Conservation (phyloP, 2,888 invertebrate species). For the Magallana nippona region DNA sequence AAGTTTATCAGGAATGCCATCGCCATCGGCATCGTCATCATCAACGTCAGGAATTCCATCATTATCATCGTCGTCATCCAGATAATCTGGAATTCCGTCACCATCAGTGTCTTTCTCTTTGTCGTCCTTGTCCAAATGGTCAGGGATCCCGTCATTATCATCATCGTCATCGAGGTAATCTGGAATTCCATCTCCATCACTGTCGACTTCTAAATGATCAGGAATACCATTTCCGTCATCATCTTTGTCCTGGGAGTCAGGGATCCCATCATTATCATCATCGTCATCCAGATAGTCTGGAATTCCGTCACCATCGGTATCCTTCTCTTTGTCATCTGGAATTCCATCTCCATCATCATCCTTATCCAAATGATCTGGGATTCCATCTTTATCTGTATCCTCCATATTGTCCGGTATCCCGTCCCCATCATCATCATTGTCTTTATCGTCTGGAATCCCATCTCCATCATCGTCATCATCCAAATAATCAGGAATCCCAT, state of each 20-base stretch:
- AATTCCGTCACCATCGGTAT: slow-evolving; percentile 69
- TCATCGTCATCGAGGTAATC: slow-evolving; percentile 72
- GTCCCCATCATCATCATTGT: slow-evolving; percentile 73
- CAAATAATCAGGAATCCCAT: slow-evolving; percentile 69
- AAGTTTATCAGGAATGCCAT: slow-evolving; percentile 71
- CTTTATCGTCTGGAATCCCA: slow-evolving; percentile 61
- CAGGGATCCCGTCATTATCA: slow-evolving; percentile 77
- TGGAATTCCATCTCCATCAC: slow-evolving; percentile 70
- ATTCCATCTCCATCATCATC: slow-evolving; percentile 70
- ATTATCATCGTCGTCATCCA: slow-evolving; percentile 54
- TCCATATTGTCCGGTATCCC: slow-evolving; percentile 70
- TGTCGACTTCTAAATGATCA: slow-evolving; percentile 61
- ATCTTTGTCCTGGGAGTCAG: slow-evolving; percentile 59
- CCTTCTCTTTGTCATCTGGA: slow-evolving; percentile 60
- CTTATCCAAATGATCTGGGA: slow-evolving; percentile 68
- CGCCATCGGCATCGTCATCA: slow-evolving; percentile 63
- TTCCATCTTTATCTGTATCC: slow-evolving; percentile 72
- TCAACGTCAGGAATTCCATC: slow-evolving; percentile 66
- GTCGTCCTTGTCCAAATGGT: slow-evolving; percentile 61
- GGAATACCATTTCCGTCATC: slow-evolving; percentile 68
- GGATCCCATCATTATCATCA: slow-evolving; percentile 67
- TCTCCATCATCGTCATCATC: slow-evolving; percentile 61
- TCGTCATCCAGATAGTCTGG: slow-evolving; percentile 69
- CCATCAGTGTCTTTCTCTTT: slow-evolving; percentile 57
- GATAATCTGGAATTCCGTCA: slow-evolving; percentile 68